phyloP scores from a whole-genome alignment of 2,888 invertebrate species.

The Cantharis lateralis region DNA sequence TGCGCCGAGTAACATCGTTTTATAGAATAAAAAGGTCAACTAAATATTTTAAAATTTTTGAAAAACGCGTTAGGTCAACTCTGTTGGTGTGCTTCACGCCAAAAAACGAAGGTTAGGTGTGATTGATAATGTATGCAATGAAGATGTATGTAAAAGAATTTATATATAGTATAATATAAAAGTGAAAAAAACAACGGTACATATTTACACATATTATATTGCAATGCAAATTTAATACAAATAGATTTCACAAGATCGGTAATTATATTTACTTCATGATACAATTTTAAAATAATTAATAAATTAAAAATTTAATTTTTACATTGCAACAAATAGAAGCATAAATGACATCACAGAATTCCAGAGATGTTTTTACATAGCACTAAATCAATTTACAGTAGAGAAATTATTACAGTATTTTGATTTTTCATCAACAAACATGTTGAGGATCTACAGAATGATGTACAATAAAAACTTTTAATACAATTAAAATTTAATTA shows the following conservation, averaged over 20 bases:
- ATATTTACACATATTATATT: conserved; percentile 31
- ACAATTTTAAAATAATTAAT: conserved; percentile 15
- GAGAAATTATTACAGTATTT: conserved; percentile 14
- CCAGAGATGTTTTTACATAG: conserved; percentile 31
- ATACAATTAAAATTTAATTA: conserved; percentile 17
- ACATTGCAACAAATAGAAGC: conserved; percentile 26
- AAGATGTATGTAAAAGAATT: too few species aligned
- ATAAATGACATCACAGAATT: conserved; percentile 37
- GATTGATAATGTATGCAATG: too few species aligned
- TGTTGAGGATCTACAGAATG: conserved; percentile 11
- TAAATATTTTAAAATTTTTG: too few species aligned
- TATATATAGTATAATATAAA: too few species aligned
- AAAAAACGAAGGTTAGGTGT: too few species aligned
- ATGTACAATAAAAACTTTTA: conserved; percentile 16
- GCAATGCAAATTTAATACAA: conserved; percentile 31
- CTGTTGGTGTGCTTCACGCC: too few species aligned
- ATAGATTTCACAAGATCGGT: conserved; percentile 20
- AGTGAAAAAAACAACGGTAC: not conserved
- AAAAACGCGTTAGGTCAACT: too few species aligned
- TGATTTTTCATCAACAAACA: conserved; percentile 13
- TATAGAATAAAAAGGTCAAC: too few species aligned
- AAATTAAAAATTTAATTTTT: conserved; percentile 11
- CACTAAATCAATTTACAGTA: conserved; percentile 24
- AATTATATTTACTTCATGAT: conserved; percentile 8
- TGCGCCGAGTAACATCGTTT: too few species aligned